A percentile compares a stretch with the other conserved stretches of the same genome.
phyloP scores from a whole-genome alignment of 2,888 invertebrate species.

The Papilio protenor region DNA sequence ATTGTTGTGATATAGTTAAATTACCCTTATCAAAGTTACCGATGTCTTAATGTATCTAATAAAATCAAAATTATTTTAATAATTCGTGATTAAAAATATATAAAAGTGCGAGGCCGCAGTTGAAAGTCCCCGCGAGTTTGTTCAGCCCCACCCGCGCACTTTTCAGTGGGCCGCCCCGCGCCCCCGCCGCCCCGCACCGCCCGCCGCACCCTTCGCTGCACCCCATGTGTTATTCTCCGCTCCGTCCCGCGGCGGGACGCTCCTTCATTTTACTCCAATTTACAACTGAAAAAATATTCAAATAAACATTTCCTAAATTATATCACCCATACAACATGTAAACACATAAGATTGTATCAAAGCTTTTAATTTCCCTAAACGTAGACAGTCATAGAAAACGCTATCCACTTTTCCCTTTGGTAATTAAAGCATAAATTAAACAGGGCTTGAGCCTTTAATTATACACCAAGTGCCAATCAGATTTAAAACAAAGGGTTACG shows the following conservation, averaged over 20 bases:
- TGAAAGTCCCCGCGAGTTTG: slow-evolving; percentile 83
- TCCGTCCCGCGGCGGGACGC: slow-evolving; percentile 79
- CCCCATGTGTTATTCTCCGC: slow-evolving; percentile 73
- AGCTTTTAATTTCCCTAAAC: not conserved
- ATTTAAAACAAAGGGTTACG: not conserved
- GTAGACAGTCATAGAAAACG: not conserved
- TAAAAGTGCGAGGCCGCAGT: slow-evolving; percentile 56
- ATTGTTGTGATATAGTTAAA: not conserved
- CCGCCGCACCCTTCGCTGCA: slow-evolving; percentile 77
- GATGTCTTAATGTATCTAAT: not conserved
- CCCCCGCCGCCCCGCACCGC: slow-evolving; percentile 48
- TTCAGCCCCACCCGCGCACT: slow-evolving; percentile 84
- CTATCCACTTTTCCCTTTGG: not conserved
- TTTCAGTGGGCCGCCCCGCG: slow-evolving; percentile 82
- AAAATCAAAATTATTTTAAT: not conserved
- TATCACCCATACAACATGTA: slow-evolving; percentile 53
- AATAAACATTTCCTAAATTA: slow-evolving; percentile 78
- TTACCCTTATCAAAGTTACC: not conserved
- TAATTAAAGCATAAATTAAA: not conserved
- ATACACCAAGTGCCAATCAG: not conserved
- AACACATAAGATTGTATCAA: slow-evolving; percentile 13
- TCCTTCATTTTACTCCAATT: slow-evolving; percentile 84
- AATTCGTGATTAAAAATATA: slow-evolving; percentile 47
- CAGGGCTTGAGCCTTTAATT: not conserved
- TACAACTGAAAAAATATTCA: slow-evolving; percentile 81